Conservation (phyloP, 2,113 vertebrate genomes). For the Sturnira hondurensis region DNA sequence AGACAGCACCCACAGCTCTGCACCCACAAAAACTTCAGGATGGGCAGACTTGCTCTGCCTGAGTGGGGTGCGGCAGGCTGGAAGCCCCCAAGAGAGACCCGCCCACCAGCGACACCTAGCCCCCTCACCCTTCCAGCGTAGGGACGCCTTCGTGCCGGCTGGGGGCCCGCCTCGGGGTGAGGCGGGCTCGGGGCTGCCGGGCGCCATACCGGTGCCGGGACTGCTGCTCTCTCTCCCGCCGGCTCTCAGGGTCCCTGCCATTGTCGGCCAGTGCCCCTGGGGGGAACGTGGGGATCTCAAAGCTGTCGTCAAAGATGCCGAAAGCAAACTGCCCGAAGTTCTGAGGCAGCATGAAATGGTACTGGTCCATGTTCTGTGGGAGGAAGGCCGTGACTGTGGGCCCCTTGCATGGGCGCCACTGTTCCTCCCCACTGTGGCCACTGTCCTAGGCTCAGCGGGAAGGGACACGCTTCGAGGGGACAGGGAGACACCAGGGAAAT, state of each 20-base stretch:
- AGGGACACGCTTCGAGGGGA: background rate
- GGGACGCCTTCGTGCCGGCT: constrained; percentile 94
- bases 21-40: background rate
- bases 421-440: background rate
- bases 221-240: constrained; percentile 90
- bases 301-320: constrained; percentile 92
- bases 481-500: background rate
- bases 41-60: background rate
- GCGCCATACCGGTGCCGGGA: constrained; percentile 91
- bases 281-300: constrained; percentile 87
- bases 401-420: background rate
- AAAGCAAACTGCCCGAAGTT: constrained; percentile 93
- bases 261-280: constrained; percentile 84
- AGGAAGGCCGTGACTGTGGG: background rate
- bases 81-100: background rate
- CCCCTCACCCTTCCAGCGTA: constrained; percentile 91
- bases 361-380: constrained; percentile 88
- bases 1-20: background rate
- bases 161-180: constrained; percentile 86
- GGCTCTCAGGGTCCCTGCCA: constrained; percentile 88
- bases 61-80: background rate
- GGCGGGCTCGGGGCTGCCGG: constrained; percentile 90
- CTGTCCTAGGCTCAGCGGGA: background rate
- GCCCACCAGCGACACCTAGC: background rate
- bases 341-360: constrained; percentile 91